phyloP scores from a whole-genome alignment of 2,888 invertebrate genomes.

The Agonopterix arenella region DNA sequence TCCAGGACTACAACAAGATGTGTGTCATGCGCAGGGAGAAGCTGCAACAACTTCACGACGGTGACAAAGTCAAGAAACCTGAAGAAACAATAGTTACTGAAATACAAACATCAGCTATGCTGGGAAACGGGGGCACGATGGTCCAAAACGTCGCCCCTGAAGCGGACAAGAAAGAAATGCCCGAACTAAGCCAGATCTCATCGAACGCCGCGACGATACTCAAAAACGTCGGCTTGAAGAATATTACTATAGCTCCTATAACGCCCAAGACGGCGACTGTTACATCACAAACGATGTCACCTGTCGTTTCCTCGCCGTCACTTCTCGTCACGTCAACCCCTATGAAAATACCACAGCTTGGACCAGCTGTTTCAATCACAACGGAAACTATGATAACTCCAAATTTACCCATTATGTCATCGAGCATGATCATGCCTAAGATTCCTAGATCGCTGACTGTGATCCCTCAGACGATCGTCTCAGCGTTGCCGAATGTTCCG shows the following conservation, averaged over 20 bases:
- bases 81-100: slow-evolving; percentile 44
- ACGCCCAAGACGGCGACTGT: slow-evolving; percentile 57
- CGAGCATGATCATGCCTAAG: slow-evolving; percentile 79
- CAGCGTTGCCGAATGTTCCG: slow-evolving; percentile 8
- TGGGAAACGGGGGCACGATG: slow-evolving; percentile 59
- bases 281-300: slow-evolving; percentile 44
- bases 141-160: slow-evolving; percentile 38
- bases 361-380: slow-evolving; percentile 49
- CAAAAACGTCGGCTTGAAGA: slow-evolving; percentile 67
- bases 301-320: slow-evolving; percentile 40
- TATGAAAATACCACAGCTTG: slow-evolving; percentile 48
- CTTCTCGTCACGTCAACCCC: slow-evolving; percentile 44
- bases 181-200: slow-evolving; percentile 39
- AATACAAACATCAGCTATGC: slow-evolving; percentile 51
- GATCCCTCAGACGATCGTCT: slow-evolving; percentile 78
- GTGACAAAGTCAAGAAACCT: slow-evolving; percentile 30
- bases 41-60: slow-evolving; percentile 77
- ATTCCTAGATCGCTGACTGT: slow-evolving; percentile 89
- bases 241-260: slow-evolving; percentile 69
- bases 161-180: slow-evolving; percentile 36
- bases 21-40: slow-evolving; percentile 83
- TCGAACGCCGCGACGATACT: slow-evolving; percentile 60
- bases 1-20: slow-evolving; percentile 89
- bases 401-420: slow-evolving; percentile 34
- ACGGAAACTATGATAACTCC: slow-evolving; percentile 41